Conservation (phyloP, 1,140 invertebrate genomes). For the Vollenhovia emeryi region DNA sequence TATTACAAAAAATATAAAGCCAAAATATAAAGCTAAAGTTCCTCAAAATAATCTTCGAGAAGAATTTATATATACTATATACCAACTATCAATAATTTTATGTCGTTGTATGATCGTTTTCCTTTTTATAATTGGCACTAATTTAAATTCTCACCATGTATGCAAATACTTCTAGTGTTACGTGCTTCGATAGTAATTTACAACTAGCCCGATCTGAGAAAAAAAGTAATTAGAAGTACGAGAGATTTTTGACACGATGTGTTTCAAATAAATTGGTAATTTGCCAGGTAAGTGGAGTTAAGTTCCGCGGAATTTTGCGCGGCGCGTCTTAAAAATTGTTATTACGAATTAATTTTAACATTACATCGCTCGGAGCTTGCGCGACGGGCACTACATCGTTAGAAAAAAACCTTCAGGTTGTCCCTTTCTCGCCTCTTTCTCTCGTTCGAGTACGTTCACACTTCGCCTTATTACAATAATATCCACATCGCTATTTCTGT, state of each 20-base stretch:
- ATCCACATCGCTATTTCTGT: constrained; percentile 68
- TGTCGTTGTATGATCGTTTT: constrained; percentile 5
- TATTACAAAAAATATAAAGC: not conserved
- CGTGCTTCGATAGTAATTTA: constrained; percentile 10
- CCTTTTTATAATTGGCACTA: not conserved
- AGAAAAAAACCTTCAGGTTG: constrained; percentile 35
- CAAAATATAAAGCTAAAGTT: constrained; percentile 17
- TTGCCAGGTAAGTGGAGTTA: not conserved
- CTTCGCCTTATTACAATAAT: constrained; percentile 63
- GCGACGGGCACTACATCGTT: constrained; percentile 26
- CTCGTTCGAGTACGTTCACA: constrained; percentile 38
- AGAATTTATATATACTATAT: constrained; percentile 3
- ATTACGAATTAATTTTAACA: constrained; percentile 44
- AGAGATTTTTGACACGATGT: constrained; percentile 1
- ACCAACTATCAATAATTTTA: not conserved
- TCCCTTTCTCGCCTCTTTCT: constrained; percentile 45
- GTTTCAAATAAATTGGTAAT: not conserved
- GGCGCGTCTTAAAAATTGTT: not conserved
- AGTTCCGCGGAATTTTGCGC: constrained; percentile 9
- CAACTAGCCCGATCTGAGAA: not conserved
- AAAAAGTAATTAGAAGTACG: not conserved
- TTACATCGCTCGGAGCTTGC: constrained; percentile 29
- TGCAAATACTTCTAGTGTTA: constrained; percentile 30
- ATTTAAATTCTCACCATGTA: not conserved
- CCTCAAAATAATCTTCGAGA: constrained; percentile 21